Conservation (phyloP, 2,113 vertebrate species). For the Colinus virginianus region DNA sequence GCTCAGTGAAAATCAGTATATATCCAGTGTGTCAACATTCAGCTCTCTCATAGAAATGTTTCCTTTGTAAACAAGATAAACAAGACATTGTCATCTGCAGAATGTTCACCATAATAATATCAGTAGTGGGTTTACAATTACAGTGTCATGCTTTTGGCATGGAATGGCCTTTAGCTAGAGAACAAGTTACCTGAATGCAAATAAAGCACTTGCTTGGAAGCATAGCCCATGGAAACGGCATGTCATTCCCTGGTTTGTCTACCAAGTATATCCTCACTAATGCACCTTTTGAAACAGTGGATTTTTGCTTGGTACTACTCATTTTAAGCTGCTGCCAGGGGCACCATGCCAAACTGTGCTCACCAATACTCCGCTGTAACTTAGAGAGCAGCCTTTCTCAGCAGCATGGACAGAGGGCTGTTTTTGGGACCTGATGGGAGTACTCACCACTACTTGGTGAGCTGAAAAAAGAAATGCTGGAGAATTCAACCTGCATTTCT, state of each 20-base stretch:
- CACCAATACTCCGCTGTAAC: background rate
- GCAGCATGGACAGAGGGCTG: accelerated
- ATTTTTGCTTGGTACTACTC: background rate
- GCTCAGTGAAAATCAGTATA: background rate
- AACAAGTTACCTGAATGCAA: accelerated
- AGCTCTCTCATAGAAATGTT: background rate
- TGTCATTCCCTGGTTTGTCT: background rate
- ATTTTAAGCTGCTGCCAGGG: background rate
- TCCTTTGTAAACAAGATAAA: background rate
- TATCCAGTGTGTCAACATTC: background rate
- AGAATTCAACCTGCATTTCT: background rate
- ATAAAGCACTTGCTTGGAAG: background rate
- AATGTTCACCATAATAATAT: background rate
- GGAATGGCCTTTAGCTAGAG: background rate
- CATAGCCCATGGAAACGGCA: background rate
- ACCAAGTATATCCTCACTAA: no score
- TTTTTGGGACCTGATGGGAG: background rate
- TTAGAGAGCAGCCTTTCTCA: background rate
- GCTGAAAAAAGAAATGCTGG: background rate
- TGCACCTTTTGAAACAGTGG: background rate
- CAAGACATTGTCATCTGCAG: background rate
- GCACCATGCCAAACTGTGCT: background rate
- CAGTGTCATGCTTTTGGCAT: background rate
- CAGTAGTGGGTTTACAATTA: background rate
- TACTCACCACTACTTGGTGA: accelerated